Percentiles rank a stretch among this genome's conserved stretches.
Evolutionary conservation across 1,140 invertebrate genomes (phyloP).

Genomic region (Drosophila pallidifrons): DNA sequence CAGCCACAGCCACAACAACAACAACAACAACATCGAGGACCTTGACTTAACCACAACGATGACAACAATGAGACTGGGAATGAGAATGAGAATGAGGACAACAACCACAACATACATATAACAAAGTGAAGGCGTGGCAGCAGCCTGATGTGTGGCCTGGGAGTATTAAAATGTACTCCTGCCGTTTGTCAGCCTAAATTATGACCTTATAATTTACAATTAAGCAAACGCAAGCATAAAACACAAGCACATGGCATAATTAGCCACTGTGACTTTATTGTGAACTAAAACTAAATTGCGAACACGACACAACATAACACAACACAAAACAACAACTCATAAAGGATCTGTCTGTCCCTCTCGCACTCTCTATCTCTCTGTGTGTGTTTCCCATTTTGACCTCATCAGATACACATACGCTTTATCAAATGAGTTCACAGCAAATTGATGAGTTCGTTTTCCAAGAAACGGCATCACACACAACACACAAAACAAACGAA

Average conservation of each 20-base stretch:
- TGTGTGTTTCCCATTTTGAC: constrained; percentile 32
- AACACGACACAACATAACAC: constrained; percentile 32
- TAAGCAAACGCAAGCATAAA: constrained; percentile 78
- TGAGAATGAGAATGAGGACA: background rate
- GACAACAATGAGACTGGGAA: constrained; percentile 1
- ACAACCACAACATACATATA: background rate
- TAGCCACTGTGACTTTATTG: constrained; percentile 57
- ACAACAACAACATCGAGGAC: constrained; percentile 18
- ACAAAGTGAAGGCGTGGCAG: constrained; percentile 26
- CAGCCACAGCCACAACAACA: constrained; percentile 26
- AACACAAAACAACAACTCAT: constrained; percentile 19
- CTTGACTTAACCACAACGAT: constrained; percentile 20
- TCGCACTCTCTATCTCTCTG: background rate
- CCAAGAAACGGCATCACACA: constrained; percentile 1
- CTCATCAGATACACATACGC: constrained; percentile 53
- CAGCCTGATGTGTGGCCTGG: constrained; percentile 62
- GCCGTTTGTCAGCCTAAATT: constrained; percentile 57
- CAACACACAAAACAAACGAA: background rate
- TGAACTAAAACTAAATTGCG: constrained; percentile 53
- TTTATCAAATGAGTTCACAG: constrained; percentile 48
- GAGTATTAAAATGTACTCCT: constrained; percentile 70
- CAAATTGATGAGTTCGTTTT: constrained; percentile 65
- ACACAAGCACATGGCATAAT: constrained; percentile 77
- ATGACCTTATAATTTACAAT: constrained; percentile 80
- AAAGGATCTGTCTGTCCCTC: background rate